Conservation (phyloP, 2,888 invertebrate species). For the Actias luna region DNA sequence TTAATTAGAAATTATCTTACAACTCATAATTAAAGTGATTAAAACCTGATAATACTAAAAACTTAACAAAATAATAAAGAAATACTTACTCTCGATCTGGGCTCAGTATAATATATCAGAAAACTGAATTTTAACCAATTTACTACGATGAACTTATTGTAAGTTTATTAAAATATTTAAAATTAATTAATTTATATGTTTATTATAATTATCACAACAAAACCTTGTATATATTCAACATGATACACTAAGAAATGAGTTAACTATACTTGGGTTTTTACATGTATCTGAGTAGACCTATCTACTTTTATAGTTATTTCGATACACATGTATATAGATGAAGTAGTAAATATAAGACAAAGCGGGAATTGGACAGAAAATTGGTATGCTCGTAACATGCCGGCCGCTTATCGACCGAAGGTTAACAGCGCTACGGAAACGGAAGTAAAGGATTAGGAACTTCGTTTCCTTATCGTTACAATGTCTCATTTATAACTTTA, state of each 20-base stretch:
- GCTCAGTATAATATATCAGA: too few species aligned
- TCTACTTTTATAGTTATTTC: not conserved
- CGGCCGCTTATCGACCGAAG: conserved; percentile 10
- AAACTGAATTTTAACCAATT: too few species aligned
- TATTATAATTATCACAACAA: too few species aligned
- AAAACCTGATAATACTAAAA: too few species aligned
- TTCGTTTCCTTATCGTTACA: not conserved
- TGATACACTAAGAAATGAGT: not conserved
- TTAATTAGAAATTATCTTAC: too few species aligned
- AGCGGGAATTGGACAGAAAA: conserved; percentile 7
- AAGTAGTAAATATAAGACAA: not conserved
- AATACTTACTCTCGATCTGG: too few species aligned
- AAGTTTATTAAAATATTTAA: too few species aligned
- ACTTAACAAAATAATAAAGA: too few species aligned
- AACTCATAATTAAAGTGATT: too few species aligned
- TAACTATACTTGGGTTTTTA: not conserved
- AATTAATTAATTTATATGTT: not conserved
- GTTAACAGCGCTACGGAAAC: conserved; percentile 13
- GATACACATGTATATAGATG: not conserved
- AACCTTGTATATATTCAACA: not conserved
- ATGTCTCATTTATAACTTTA: conserved; percentile 3
- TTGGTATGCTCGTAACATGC: conserved; percentile 9
- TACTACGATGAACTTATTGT: too few species aligned
- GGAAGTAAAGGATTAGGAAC: conserved; percentile 9
- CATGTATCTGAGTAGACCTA: not conserved